Evolutionary conservation across 2,888 invertebrate genomes (phyloP), one percentile per base, ranked within the genome.

Genomic region (Steinernema carpocapsae): DNA sequence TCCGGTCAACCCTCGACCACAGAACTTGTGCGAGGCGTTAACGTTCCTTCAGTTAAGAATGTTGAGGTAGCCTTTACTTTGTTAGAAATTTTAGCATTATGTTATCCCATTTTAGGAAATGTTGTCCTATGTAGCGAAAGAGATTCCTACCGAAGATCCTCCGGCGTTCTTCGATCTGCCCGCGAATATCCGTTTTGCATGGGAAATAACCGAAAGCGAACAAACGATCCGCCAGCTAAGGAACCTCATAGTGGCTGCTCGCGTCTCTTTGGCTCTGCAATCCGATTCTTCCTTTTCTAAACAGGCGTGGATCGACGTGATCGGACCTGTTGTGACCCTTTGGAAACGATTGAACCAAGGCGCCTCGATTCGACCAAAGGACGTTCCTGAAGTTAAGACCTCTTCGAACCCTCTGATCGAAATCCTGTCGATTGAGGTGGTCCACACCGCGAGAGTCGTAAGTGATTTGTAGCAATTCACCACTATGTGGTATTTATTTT

Each of bases 111-210:
- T 2, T 12, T 37, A 75, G 75, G 37, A 48, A 17, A 32, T 51
- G 64, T 22, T 75, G 0, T 17, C 45, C n/a, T 45, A 56, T 10
- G 71, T 22, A 12, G 70, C 24, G 24, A 26, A 26, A 24, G 46
- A 51, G 10, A 46, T 79, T 19, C 80, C 79, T 22, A 70, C 70
- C 77, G 90, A 90, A 72, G 94, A 95, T 87, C 89, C 91, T 17
- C 93, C 94, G 0, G 90, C 91, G 6, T 91, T 92, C 83, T 93
- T 95, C 84, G 94, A 94, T 1, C 89, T 96, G 70, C 93, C 96
- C 0, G 92, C 92, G 72, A 96, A 95, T 88, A 93, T 95, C 76
- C 92, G 94, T 79, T 90, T 92, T 72, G 92, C 94, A 10, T 93
- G 93, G 91, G 94, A 95, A 88, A 91, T 92, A 79, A 92, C 91